phyloP scores from a whole-genome alignment of 2,797 vertebrate genomes.

The Melanotaenia maccullochi region DNA sequence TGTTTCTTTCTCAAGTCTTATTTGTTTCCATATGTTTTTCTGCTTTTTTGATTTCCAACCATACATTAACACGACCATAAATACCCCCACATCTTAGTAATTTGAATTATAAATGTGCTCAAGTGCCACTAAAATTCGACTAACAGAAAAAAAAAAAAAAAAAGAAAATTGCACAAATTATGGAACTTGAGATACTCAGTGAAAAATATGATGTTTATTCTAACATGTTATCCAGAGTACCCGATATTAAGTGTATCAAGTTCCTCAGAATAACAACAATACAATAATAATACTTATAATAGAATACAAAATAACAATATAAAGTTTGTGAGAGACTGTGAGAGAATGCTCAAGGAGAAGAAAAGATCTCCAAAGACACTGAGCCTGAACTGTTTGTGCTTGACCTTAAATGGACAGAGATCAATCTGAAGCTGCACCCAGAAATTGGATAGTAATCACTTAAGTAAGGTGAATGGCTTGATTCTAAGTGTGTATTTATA shows the following conservation, averaged over 20 bases:
- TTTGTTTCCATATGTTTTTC: background rate
- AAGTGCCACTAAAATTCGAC: background rate
- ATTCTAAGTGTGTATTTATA: slow-evolving; percentile 23
- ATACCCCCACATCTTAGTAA: slow-evolving; percentile 1
- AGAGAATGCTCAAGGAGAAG: slow-evolving; percentile 50
- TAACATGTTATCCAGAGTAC: slow-evolving; percentile 3
- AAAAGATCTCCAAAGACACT: slow-evolving; percentile 56
- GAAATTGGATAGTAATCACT: slow-evolving; percentile 15
- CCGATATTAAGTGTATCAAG: background rate
- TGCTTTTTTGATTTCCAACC: background rate
- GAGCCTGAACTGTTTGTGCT: slow-evolving; percentile 49
- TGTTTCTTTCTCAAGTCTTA: slow-evolving; percentile 23
- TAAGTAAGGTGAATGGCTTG: slow-evolving; percentile 12
- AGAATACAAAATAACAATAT: background rate
- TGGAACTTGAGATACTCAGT: background rate
- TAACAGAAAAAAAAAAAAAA: background rate
- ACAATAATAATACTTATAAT: background rate
- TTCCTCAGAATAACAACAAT: background rate
- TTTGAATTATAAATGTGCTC: background rate
- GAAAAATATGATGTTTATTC: background rate
- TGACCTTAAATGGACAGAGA: slow-evolving; percentile 79
- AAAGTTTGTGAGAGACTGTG: slow-evolving; percentile 38
- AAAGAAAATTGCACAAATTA: no score
- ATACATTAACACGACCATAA: background rate
- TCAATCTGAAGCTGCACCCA: slow-evolving; percentile 49